These are phyloP conservation scores for Aphaenogaster floridana DNA, from an alignment of 1,140 invertebrate species.

Conservation along the genomic window DNA sequence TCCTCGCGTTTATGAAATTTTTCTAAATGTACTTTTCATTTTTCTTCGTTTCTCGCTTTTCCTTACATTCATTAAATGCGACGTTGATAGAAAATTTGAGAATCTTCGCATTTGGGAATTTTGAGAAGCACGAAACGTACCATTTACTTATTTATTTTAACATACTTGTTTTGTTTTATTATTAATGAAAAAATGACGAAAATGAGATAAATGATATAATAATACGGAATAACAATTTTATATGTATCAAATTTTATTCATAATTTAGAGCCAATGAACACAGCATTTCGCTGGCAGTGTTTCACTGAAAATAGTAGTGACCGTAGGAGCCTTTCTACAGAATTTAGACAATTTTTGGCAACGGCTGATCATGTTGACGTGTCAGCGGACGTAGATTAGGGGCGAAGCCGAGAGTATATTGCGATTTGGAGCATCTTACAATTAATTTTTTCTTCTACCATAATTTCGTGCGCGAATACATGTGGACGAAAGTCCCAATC, in stretches of 20 bases:
- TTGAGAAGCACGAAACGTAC: neutral
- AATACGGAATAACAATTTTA: neutral
- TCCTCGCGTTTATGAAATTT: neutral
- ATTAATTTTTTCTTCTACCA: conserved; percentile 1
- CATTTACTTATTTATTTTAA: conserved; percentile 10
- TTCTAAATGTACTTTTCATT: neutral
- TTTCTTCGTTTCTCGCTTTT: neutral
- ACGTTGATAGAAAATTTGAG: neutral
- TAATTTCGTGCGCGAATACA: conserved; percentile 38
- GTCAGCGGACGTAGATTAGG: conserved; percentile 3
- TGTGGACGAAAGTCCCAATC: conserved; percentile 24
- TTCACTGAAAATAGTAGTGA: neutral
- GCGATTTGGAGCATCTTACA: conserved; percentile 9
- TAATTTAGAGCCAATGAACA: neutral
- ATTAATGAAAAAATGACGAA: neutral
- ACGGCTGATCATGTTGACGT: conserved; percentile 13
- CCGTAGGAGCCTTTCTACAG: neutral
- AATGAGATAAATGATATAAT: neutral
- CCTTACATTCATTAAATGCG: neutral
- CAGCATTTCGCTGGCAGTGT: neutral
- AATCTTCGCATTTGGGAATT: neutral
- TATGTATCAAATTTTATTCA: neutral
- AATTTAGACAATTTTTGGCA: conserved; percentile 1
- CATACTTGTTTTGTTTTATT: neutral
- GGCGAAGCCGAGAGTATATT: conserved; percentile 5